Percentiles rank a stretch among this genome's conserved stretches.
These are phyloP conservation scores for Geophilus truncorum DNA, from an alignment of 2,888 invertebrate genomes.

Conservation along the genomic window DNA sequence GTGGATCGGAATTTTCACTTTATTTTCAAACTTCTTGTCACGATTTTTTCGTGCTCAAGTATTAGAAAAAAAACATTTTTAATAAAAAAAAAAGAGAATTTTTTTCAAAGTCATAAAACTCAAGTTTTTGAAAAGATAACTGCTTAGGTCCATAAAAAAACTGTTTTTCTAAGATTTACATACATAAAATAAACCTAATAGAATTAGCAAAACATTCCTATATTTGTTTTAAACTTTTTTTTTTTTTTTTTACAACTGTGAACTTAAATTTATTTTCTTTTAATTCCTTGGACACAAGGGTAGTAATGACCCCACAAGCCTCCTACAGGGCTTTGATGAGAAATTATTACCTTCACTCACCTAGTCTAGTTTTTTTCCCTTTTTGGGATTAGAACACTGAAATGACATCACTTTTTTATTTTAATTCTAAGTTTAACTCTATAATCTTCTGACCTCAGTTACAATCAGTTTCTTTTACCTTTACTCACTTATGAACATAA, in stretches of 20 bases:
- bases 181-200: no score
- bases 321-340: neutral
- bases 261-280: neutral
- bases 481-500: neutral
- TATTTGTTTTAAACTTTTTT: no score
- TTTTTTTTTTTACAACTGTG: neutral
- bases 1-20: slow-evolving; percentile 11
- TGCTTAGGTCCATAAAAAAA: no score
- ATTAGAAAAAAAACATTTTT: neutral
- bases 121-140: no score
- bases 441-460: neutral
- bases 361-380: neutral
- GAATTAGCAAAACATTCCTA: no score
- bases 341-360: neutral
- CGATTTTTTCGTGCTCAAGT: neutral
- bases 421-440: neutral
- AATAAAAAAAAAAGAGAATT: no score
- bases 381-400: neutral
- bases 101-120: no score
- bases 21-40: neutral
- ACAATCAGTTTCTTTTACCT: neutral
- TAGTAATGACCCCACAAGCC: neutral
- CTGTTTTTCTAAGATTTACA: no score
- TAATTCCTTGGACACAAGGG: neutral
- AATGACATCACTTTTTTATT: neutral